Conservation (phyloP, 2,888 invertebrate species). For the Sphaerophoria taeniata region DNA sequence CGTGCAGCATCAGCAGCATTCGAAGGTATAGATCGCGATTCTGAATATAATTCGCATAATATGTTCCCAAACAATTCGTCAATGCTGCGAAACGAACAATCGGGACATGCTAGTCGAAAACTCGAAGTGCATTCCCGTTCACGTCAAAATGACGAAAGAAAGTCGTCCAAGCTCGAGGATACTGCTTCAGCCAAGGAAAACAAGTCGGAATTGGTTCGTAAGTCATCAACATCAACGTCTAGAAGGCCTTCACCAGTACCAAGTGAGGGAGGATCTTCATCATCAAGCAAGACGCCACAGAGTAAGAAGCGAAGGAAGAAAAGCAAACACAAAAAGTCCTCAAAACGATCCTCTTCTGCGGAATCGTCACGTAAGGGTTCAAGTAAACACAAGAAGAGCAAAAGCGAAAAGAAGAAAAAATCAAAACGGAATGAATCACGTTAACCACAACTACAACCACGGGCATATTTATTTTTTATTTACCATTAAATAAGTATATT, state of each 20-base stretch:
- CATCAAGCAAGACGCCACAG: conserved; percentile 82
- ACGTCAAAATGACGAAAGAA: conserved; percentile 47
- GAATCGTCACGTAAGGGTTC: conserved; percentile 84
- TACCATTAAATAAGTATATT: conserved; percentile 40
- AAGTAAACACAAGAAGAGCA: conserved; percentile 90
- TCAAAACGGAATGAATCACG: conserved; percentile 67
- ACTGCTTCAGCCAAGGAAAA: conserved; percentile 33
- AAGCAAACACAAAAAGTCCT: conserved; percentile 86
- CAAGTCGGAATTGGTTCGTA: conserved; percentile 78
- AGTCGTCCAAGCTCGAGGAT: conserved; percentile 31
- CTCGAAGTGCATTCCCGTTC: conserved; percentile 38
- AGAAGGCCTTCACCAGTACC: conserved; percentile 80
- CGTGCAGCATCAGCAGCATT: neutral
- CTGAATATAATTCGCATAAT: conserved; percentile 50
- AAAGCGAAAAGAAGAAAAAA: conserved; percentile 82
- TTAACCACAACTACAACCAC: conserved; percentile 1
- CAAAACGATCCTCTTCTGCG: conserved; percentile 83
- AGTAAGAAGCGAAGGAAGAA: conserved; percentile 84
- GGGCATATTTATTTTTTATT: conserved; percentile 34
- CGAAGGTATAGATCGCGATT: conserved; percentile 49
- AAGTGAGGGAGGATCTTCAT: conserved; percentile 56
- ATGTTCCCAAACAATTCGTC: conserved; percentile 38
- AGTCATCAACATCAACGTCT: conserved; percentile 84
- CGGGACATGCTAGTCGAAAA: conserved; percentile 43
- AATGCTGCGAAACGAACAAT: conserved; percentile 40